These are phyloP conservation scores for Desoria tigrina DNA, from an alignment of 2,888 invertebrate genomes.

Conservation along the genomic window DNA sequence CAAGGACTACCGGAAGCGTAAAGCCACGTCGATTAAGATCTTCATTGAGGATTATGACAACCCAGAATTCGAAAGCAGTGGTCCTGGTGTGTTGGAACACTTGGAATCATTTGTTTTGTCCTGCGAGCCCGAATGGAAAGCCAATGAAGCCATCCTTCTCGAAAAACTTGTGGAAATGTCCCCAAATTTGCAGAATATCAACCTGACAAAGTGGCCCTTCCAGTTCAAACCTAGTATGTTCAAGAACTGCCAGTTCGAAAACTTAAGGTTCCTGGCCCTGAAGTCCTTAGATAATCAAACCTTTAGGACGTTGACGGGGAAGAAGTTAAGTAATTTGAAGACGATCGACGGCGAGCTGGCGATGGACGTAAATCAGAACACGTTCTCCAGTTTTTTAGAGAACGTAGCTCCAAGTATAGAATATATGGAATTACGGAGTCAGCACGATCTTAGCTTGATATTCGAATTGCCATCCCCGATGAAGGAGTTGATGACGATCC, in stretches of 20 bases:
- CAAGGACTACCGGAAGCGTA: not conserved
- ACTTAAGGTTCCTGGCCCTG: constrained; percentile 29
- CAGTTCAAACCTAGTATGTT: constrained; percentile 27
- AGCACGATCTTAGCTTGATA: constrained; percentile 20
- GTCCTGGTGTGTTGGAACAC: constrained; percentile 10
- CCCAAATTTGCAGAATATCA: constrained; percentile 36
- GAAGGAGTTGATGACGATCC: constrained; percentile 29
- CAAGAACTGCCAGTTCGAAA: constrained; percentile 12
- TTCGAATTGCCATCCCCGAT: constrained; percentile 28
- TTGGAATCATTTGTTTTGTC: constrained; percentile 38
- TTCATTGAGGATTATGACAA: constrained; percentile 35
- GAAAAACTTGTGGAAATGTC: constrained; percentile 29
- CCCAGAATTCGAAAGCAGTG: not conserved
- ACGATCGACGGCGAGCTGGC: constrained; percentile 28
- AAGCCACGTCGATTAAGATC: constrained; percentile 21
- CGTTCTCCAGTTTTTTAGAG: constrained; percentile 30
- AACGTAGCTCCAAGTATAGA: constrained; percentile 29
- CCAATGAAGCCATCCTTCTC: constrained; percentile 27
- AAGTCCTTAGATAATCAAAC: constrained; percentile 13
- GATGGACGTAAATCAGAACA: constrained; percentile 26
- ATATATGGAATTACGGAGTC: constrained; percentile 30
- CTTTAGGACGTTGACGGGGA: constrained; percentile 20
- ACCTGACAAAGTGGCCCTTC: constrained; percentile 41
- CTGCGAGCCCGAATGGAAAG: constrained; percentile 34
- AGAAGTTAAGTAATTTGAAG: constrained; percentile 24